These are phyloP conservation scores for Hydropsyche betteni DNA, from an alignment of 2,888 invertebrate species.

Conservation along the genomic window DNA sequence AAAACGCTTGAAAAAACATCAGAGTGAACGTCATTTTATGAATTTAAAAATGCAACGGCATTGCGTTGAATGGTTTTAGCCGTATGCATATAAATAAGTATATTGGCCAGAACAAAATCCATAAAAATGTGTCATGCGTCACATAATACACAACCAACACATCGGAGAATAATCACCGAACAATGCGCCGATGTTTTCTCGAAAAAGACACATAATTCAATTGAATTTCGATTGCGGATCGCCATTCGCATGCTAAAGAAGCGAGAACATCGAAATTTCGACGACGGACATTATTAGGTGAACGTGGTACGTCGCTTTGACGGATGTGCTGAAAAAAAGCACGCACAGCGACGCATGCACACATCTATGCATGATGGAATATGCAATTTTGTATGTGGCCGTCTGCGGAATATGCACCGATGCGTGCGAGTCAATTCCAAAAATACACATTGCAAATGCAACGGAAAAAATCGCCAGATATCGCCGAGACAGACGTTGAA, in stretches of 20 bases:
- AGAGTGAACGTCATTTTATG: constrained; percentile 35
- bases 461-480: not conserved
- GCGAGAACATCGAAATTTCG: too few relatives aligned
- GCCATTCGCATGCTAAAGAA: too few relatives aligned
- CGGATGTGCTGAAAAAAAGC: too few relatives aligned
- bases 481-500: too few relatives aligned
- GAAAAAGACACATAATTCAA: too few relatives aligned
- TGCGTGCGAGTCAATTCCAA: constrained; percentile 17
- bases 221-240: too few relatives aligned
- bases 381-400: constrained; percentile 6
- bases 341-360: too few relatives aligned
- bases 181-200: too few relatives aligned
- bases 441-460: constrained; percentile 9
- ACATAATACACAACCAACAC: constrained; percentile 19
- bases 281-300: too few relatives aligned
- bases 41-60: constrained; percentile 51
- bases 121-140: constrained; percentile 45
- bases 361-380: constrained; percentile 4
- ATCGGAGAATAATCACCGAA: not conserved
- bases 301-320: too few relatives aligned
- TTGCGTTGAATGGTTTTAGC: constrained; percentile 41
- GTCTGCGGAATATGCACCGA: not conserved
- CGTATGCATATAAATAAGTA: constrained; percentile 36
- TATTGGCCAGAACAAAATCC: constrained; percentile 49
- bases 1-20: constrained; percentile 6